These are phyloP conservation scores for Falco punctatus DNA, from an alignment of 2,113 vertebrate genomes.

Conservation along the genomic window DNA sequence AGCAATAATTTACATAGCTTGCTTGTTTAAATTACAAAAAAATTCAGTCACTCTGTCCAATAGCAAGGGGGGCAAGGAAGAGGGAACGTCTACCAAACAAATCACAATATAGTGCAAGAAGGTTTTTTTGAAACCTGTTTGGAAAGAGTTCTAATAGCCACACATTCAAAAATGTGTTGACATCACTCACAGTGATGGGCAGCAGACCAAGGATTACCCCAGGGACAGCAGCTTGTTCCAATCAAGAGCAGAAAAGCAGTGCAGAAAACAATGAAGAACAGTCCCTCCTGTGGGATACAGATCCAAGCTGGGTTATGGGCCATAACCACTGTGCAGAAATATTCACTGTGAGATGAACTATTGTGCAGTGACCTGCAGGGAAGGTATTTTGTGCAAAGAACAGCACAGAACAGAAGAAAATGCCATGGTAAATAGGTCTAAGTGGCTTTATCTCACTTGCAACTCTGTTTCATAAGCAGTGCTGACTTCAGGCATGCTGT, in stretches of 20 bases:
- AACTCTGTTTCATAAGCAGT: neutral
- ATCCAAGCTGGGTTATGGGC: neutral
- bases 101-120: constrained; percentile 1
- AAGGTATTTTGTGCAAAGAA: neutral
- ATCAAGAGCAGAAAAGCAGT: constrained; percentile 36
- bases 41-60: neutral
- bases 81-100: neutral
- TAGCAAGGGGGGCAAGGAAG: neutral
- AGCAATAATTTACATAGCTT: constrained; percentile 26
- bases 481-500: neutral
- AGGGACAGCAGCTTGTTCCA: constrained; percentile 64
- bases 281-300: neutral
- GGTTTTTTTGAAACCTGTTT: constrained; percentile 59
- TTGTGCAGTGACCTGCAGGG: neutral
- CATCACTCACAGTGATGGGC: constrained; percentile 59
- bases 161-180: constrained; percentile 63
- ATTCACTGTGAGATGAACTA: neutral
- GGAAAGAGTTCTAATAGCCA: constrained; percentile 54
- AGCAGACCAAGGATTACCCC: constrained; percentile 23
- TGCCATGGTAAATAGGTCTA: neutral
- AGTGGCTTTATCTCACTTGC: rapidly evolving
- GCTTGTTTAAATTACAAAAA: constrained; percentile 49
- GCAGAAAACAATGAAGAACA: constrained; percentile 51
- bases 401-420: neutral
- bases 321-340: neutral